Conservation (phyloP, 1,140 invertebrate genomes). For the Palaemon carinicauda region DNA sequence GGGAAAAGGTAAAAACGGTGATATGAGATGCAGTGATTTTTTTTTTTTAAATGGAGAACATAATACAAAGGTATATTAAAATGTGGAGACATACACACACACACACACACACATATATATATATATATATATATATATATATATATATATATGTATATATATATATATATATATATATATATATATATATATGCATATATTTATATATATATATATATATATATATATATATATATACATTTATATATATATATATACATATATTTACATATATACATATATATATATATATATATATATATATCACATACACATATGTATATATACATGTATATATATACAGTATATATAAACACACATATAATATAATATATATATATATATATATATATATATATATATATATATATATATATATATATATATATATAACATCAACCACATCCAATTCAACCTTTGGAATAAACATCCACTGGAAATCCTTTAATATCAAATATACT, state of each 20-base stretch:
- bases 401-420: no score
- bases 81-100: not conserved
- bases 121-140: not conserved
- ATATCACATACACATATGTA: not conserved
- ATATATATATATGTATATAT: constrained; percentile 31
- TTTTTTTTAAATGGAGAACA: not conserved
- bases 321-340: no score
- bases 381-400: not conserved
- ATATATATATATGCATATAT: constrained; percentile 33
- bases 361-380: not conserved
- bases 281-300: not conserved
- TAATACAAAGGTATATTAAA: not conserved
- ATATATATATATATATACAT: not conserved
- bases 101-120: not conserved
- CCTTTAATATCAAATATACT: no score
- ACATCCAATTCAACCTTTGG: no score
- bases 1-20: not conserved
- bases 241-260: no score
- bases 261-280: not conserved
- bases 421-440: no score
- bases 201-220: constrained; percentile 20
- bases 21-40: not conserved
- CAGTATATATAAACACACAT: not conserved
- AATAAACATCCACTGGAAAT: no score
- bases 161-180: constrained; percentile 36